Conservation (phyloP, 2,113 vertebrate genomes). For the Corydoras sp. region DNA sequence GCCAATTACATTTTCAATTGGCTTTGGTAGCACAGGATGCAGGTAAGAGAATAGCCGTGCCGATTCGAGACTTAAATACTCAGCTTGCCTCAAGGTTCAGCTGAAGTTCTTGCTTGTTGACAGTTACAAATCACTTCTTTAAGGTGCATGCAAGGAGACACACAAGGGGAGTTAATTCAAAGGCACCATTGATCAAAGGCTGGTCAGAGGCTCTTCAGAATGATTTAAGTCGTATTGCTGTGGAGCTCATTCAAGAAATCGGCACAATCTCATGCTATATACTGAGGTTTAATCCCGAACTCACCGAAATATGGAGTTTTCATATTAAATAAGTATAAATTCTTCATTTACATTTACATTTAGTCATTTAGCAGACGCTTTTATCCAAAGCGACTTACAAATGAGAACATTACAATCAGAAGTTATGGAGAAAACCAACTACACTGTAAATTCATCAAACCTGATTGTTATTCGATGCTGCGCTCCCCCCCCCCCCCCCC, state of each 20-base stretch:
- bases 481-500: no score
- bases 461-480: no score
- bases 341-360: no score
- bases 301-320: neutral
- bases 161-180: neutral
- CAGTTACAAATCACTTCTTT: conserved; percentile 1
- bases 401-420: no score
- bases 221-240: neutral
- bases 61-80: neutral
- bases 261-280: neutral
- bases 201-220: neutral
- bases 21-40: neutral
- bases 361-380: no score
- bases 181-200: neutral
- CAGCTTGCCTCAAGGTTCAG: neutral
- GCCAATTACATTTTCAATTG: neutral
- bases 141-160: conserved; percentile 1
- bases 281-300: neutral
- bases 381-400: no score
- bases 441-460: no score
- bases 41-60: neutral
- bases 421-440: no score
- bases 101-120: neutral
- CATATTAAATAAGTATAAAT: neutral
- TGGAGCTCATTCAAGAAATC: neutral